These are phyloP conservation scores for Atherix ibis DNA, from an alignment of 2,888 invertebrate species.

Conservation along the genomic window DNA sequence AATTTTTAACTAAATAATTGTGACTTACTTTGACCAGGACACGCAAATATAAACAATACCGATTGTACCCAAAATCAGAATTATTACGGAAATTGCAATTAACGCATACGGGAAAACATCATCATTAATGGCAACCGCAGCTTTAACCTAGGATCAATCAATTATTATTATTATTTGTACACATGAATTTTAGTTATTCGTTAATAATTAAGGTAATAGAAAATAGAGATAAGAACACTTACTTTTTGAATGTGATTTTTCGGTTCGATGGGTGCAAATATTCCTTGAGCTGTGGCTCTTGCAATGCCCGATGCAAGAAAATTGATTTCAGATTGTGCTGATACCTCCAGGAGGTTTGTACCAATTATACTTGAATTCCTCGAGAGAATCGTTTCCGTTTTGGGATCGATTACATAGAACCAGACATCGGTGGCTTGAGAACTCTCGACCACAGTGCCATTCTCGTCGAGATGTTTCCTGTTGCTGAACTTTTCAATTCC, in stretches of 20 bases:
- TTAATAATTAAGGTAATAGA: too few species aligned
- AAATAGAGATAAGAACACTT: conserved; percentile 4
- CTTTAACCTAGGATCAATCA: conserved; percentile 28
- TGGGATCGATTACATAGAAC: conserved; percentile 73
- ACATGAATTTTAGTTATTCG: too few species aligned
- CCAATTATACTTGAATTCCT: conserved; percentile 56
- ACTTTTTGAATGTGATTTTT: conserved; percentile 30
- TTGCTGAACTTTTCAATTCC: conserved; percentile 75
- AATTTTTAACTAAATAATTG: neutral
- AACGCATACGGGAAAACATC: conserved; percentile 79
- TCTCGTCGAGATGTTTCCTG: conserved; percentile 53
- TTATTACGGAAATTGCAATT: conserved; percentile 77
- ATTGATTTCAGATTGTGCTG: conserved; percentile 48
- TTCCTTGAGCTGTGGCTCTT: conserved; percentile 50
- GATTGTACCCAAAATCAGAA: conserved; percentile 68
- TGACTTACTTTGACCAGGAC: conserved; percentile 73
- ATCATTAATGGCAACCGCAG: conserved; percentile 39
- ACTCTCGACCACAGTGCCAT: conserved; percentile 55
- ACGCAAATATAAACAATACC: conserved; percentile 88
- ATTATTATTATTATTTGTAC: too few species aligned
- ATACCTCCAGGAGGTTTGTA: conserved; percentile 46
- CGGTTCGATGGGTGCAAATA: conserved; percentile 37
- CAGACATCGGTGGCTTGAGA: conserved; percentile 67
- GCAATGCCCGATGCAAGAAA: conserved; percentile 51
- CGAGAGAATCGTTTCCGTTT: conserved; percentile 52